Conservation (phyloP, 1,140 invertebrate genomes). For the Argopecten irradians region DNA sequence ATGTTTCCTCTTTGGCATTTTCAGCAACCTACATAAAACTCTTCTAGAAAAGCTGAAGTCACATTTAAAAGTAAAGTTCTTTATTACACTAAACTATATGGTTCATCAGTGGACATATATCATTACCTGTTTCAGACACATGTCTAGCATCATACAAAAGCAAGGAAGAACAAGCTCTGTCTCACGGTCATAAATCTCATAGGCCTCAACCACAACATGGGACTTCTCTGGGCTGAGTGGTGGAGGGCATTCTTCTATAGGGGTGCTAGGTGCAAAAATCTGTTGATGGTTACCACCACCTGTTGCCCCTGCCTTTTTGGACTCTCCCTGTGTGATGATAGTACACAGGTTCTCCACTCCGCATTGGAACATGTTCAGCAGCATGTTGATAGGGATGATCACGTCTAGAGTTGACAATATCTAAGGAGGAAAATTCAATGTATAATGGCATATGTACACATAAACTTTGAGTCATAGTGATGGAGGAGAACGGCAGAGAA, state of each 20-base stretch:
- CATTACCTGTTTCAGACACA: slow-evolving; percentile 93
- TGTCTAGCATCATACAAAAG: slow-evolving; percentile 97
- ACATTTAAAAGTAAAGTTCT: neutral
- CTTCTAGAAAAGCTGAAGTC: too few relatives aligned
- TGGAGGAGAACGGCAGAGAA: neutral
- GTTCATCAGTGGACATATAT: neutral
- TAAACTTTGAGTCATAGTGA: too few relatives aligned
- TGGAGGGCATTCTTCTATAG: slow-evolving; percentile 63
- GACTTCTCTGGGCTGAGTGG: slow-evolving; percentile 71
- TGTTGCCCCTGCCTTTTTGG: slow-evolving; percentile 40
- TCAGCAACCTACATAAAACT: too few relatives aligned
- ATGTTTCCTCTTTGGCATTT: too few relatives aligned
- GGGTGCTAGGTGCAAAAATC: slow-evolving; percentile 53
- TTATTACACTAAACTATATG: too few relatives aligned
- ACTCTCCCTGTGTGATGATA: slow-evolving; percentile 45
- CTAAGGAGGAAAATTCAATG: slow-evolving; percentile 55
- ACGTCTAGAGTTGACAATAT: slow-evolving; percentile 75
- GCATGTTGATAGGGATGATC: slow-evolving; percentile 72
- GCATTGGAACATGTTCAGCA: slow-evolving; percentile 71
- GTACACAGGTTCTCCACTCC: slow-evolving; percentile 66
- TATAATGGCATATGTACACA: too few relatives aligned
- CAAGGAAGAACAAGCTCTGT: slow-evolving; percentile 85
- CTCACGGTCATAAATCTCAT: slow-evolving; percentile 71
- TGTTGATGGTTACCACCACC: slow-evolving; percentile 53
- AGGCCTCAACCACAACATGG: slow-evolving; percentile 59